Evolutionary conservation across 2,888 invertebrate species (phyloP), one percentile per base, ranked within the genome.

Genomic region (Trachelus iudaicus): DNA sequence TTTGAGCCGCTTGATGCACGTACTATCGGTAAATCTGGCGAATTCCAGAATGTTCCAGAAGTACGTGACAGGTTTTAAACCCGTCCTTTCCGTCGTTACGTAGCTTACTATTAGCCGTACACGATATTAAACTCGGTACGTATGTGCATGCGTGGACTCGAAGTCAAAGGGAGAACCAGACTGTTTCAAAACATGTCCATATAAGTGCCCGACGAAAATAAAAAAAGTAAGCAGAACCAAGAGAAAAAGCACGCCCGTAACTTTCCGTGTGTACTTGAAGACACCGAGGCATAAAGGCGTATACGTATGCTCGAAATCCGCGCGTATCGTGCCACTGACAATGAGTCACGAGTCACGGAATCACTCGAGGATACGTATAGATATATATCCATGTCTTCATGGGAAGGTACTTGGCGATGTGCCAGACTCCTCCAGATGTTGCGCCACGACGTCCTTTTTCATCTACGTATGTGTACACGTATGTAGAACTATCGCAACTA

Each of bases 371-470:
- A 81, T 78, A 78, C 76, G 77, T 79, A 23, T 30, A 77, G 83
- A 78, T 82, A 81, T 82, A 81, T 81, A 79, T 78, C 77, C 76
- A 35, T 31, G 74, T 71, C 23, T 71, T 56, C 56, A 23, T 9
- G 23, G 23, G 56, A 23, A 56, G 56, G 56, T 71, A 71, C 71
- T 77, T 76, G 81, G 81, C 81, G 69, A 78, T 71, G 79, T 77
- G 83, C 79, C 81, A 79, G 82, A 80, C 80, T 81, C 56, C 80
- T 81, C 80, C 83, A 81, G 81, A 81, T 76, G 80, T 77, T 77
- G 77, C 79, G n/a, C 79, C 75, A 73, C 69, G 73, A 37, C 56
- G 74, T 78, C 78, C 79, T 80, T 83, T 80, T 40, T 40, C 40
- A 23, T 56, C 23, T 6, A 23, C 40, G 15, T 40, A 9, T 40